Percentiles rank a stretch among this genome's conserved stretches.
These are phyloP conservation scores for Mythimna lalbum DNA, from an alignment of 2,888 invertebrate species.

Conservation along the genomic window DNA sequence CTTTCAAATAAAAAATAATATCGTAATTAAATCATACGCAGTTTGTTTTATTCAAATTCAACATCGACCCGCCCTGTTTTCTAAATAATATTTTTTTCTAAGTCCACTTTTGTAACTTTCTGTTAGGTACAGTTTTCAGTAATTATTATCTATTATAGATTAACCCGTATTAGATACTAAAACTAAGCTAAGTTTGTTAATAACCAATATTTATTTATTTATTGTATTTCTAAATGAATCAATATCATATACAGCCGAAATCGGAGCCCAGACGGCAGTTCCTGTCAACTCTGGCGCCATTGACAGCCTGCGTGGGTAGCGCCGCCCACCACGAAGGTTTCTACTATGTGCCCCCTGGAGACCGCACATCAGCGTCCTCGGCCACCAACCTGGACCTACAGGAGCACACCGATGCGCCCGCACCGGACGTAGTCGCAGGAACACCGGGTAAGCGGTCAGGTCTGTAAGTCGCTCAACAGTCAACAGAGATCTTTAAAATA, in stretches of 20 bases:
- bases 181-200: background rate
- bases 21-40: no score
- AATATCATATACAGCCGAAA: no score
- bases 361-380: slow-evolving; percentile 91
- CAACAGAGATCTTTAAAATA: slow-evolving; percentile 1
- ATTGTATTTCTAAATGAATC: no score
- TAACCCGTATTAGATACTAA: background rate
- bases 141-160: no score
- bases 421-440: slow-evolving; percentile 95
- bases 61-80: no score
- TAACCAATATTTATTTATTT: no score
- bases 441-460: slow-evolving; percentile 89
- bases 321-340: slow-evolving; percentile 87
- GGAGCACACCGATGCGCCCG: slow-evolving; percentile 89
- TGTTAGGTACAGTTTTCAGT: no score
- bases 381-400: slow-evolving; percentile 92
- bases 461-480: slow-evolving; percentile 34
- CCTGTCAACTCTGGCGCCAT: slow-evolving; percentile 94
- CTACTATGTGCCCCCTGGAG: slow-evolving; percentile 90
- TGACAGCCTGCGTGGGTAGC: slow-evolving; percentile 94
- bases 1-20: no score
- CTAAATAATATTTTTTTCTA: no score
- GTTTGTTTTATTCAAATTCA: no score
- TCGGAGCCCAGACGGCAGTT: slow-evolving; percentile 94
- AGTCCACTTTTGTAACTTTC: no score